Evolutionary conservation across 2,888 invertebrate genomes (phyloP).

Genomic region (Callosobruchus maculatus): DNA sequence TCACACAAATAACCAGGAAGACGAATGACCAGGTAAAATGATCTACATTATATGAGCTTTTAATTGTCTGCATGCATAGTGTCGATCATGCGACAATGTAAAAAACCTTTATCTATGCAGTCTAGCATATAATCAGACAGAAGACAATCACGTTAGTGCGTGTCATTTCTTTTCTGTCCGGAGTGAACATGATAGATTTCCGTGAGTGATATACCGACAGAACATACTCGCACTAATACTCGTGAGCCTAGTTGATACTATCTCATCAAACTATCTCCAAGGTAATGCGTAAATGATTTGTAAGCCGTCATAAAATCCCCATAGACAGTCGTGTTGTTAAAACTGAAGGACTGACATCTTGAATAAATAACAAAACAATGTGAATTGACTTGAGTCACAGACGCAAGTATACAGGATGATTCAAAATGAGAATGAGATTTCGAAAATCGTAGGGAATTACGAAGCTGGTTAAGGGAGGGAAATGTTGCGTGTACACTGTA

Average conservation of each 20-base stretch:
- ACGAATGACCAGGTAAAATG: neutral
- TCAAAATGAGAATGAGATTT: too few relatives aligned
- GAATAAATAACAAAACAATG: too few relatives aligned
- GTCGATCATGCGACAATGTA: neutral
- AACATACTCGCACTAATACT: neutral
- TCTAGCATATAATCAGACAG: neutral
- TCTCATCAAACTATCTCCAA: neutral
- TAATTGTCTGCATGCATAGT: neutral
- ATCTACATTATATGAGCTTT: too few relatives aligned
- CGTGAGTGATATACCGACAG: conserved; percentile 15
- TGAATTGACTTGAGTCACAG: too few relatives aligned
- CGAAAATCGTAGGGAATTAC: too few relatives aligned
- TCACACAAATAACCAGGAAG: too few relatives aligned
- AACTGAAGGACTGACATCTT: too few relatives aligned
- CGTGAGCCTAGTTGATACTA: neutral
- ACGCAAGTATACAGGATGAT: too few relatives aligned
- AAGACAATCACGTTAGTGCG: conserved; percentile 31
- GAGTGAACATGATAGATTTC: conserved; percentile 25
- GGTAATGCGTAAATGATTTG: neutral
- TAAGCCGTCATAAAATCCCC: neutral
- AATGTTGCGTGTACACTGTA: too few relatives aligned
- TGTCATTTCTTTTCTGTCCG: conserved; percentile 23
- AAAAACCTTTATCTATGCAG: neutral
- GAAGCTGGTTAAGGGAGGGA: too few relatives aligned
- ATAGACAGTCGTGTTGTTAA: neutral